phyloP scores from a whole-genome alignment of 2,797 vertebrate genomes.

The Chiroxiphia lanceolata region DNA sequence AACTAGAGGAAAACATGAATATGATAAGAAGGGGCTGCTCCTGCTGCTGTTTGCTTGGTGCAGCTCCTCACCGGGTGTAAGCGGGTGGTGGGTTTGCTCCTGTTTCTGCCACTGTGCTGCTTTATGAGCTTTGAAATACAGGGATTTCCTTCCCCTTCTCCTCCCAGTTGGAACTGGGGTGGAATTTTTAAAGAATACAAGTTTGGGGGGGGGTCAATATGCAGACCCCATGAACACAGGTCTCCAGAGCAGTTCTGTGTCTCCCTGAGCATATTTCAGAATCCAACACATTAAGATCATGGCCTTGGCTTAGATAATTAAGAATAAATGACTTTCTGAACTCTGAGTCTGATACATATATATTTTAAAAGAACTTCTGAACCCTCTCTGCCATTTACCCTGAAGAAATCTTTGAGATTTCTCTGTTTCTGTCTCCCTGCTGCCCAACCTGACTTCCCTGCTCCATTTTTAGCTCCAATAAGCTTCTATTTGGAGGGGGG shows the following conservation, averaged over 20 bases:
- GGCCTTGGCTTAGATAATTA: not conserved
- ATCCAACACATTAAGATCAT: not conserved
- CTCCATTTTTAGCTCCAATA: not conserved
- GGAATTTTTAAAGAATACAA: not conserved
- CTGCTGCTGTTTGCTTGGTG: not conserved
- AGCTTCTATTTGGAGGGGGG: not conserved
- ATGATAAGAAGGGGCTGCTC: not conserved
- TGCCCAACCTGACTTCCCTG: not conserved
- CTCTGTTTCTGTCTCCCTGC: not conserved
- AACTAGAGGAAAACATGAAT: not conserved
- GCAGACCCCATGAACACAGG: not conserved
- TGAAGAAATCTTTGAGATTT: not conserved
- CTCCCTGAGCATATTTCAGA: not conserved
- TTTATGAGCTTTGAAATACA: not conserved
- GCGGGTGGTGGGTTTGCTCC: not conserved
- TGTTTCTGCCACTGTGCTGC: not conserved
- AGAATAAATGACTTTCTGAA: not conserved
- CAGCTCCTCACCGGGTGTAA: not conserved
- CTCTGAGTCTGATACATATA: not conserved
- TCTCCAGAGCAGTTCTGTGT: not conserved
- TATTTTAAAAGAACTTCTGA: not conserved
- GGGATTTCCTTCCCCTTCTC: not conserved
- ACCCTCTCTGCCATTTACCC: not conserved
- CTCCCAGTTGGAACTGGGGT: accelerated
- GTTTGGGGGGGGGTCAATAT: not conserved